phyloP scores from a whole-genome alignment of 2,888 invertebrate genomes.

The Heliconius cydno region DNA sequence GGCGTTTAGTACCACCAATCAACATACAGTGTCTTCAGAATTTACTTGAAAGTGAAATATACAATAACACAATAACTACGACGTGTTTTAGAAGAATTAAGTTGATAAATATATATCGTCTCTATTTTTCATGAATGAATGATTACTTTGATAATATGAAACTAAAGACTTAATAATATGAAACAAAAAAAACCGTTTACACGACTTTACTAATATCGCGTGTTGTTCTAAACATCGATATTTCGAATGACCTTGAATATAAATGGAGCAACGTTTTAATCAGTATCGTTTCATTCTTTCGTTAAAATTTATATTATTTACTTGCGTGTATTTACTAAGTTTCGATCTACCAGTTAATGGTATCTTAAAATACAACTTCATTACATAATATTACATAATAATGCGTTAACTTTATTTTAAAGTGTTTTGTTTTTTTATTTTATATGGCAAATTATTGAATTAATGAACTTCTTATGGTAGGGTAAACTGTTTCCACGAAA shows the following conservation, averaged over 20 bases:
- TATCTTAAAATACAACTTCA: neutral
- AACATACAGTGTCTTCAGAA: too few relatives aligned
- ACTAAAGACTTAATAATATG: neutral
- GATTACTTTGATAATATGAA: too few relatives aligned
- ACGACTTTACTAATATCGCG: conserved; percentile 21
- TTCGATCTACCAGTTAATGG: neutral
- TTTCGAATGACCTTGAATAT: conserved; percentile 21
- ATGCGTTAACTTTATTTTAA: too few relatives aligned
- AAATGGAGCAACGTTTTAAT: conserved; percentile 26
- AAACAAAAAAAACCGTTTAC: neutral
- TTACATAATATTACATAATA: neutral
- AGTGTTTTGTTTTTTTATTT: too few relatives aligned
- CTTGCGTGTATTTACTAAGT: conserved; percentile 2
- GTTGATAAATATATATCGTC: too few relatives aligned
- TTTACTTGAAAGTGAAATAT: neutral
- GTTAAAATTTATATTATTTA: conserved; percentile 1
- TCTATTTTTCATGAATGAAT: too few relatives aligned
- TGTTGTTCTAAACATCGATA: conserved; percentile 23
- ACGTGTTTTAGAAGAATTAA: neutral
- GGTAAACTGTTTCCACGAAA: too few relatives aligned
- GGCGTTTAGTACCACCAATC: too few relatives aligned
- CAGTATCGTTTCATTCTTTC: conserved; percentile 9
- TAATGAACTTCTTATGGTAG: too few relatives aligned
- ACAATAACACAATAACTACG: neutral
- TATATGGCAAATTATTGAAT: too few relatives aligned